These are phyloP conservation scores for Sarotherodon lohbergeri DNA, from an alignment of 2,113 vertebrate genomes.

Conservation along the genomic window DNA sequence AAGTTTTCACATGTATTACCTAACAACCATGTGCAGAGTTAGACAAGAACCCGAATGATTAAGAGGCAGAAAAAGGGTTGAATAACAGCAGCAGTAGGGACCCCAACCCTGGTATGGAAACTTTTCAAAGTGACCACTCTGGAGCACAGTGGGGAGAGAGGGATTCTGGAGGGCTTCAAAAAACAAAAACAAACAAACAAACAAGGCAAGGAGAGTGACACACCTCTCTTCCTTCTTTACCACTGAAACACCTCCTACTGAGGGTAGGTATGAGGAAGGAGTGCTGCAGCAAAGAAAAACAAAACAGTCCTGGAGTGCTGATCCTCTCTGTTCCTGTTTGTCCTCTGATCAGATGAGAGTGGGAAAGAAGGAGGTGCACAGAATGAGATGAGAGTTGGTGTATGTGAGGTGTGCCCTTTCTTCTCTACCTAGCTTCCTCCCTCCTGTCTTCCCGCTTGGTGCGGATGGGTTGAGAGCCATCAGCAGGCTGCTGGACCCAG, in stretches of 20 bases:
- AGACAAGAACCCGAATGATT: conserved; percentile 4
- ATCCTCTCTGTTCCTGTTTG: background rate
- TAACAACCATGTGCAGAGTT: conserved; percentile 29
- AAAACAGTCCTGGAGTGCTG: conserved; percentile 35
- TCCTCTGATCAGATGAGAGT: background rate
- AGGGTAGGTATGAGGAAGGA: conserved; percentile 24
- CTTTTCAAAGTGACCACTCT: conserved; percentile 35
- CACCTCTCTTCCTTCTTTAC: conserved; percentile 49
- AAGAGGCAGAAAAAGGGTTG: conserved; percentile 37
- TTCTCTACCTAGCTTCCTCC: conserved; percentile 71
- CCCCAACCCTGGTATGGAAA: conserved; percentile 56
- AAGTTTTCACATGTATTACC: conserved; percentile 33
- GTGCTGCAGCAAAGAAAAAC: conserved; percentile 18
- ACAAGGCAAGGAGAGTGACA: conserved; percentile 51
- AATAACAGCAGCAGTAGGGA: conserved; percentile 55
- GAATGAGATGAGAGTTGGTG: conserved; percentile 26
- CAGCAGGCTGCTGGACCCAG: conserved; percentile 87
- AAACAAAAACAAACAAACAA: background rate
- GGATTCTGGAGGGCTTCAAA: conserved; percentile 17
- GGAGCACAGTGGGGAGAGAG: conserved; percentile 25
- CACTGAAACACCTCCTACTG: conserved; percentile 5
- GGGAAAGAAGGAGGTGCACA: background rate
- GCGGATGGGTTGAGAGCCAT: conserved; percentile 66
- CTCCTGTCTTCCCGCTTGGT: conserved; percentile 80
- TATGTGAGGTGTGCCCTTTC: background rate